These are phyloP conservation scores for Gadus macrocephalus DNA, from an alignment of 2,113 vertebrate species.

Conservation along the genomic window DNA sequence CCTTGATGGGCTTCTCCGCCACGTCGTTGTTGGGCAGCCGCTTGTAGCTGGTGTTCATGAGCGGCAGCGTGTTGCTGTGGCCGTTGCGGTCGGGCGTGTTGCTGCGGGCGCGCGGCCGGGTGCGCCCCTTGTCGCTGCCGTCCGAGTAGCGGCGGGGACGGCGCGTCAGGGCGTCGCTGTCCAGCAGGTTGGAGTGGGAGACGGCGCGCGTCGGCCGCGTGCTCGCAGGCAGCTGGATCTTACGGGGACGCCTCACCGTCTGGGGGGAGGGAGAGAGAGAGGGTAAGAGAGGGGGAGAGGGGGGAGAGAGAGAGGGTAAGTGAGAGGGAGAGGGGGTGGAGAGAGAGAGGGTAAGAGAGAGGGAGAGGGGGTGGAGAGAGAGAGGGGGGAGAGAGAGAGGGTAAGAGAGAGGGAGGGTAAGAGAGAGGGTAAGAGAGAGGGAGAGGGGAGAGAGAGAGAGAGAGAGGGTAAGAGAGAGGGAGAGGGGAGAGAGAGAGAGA, in stretches of 20 bases:
- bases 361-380: too few species aligned
- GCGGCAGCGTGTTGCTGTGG: slow-evolving; percentile 59
- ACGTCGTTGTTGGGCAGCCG: slow-evolving; percentile 73
- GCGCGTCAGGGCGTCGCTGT: slow-evolving; percentile 34
- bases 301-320: background rate
- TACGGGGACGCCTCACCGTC: slow-evolving; percentile 87
- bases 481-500: too few species aligned
- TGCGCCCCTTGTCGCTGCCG: slow-evolving; percentile 72
- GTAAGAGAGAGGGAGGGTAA: too few species aligned
- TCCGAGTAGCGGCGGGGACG: slow-evolving; percentile 71
- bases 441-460: too few species aligned
- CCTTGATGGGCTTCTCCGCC: slow-evolving; percentile 73
- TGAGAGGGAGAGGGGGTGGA: background rate
- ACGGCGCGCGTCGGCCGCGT: slow-evolving; percentile 46
- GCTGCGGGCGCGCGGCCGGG: slow-evolving; percentile 58
- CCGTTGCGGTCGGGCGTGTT: slow-evolving; percentile 62
- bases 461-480: too few species aligned
- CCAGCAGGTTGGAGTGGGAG: slow-evolving; percentile 62
- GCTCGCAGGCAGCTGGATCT: slow-evolving; percentile 75
- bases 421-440: too few species aligned
- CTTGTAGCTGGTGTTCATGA: slow-evolving; percentile 88
- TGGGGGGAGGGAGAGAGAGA: slow-evolving; percentile 39
- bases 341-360: background rate
- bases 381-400: too few species aligned
- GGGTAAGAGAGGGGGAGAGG: background rate